Percentiles rank a stretch among this genome's conserved stretches.
Evolutionary conservation across 1,140 invertebrate species (phyloP).

Genomic region (Diprion similis): DNA sequence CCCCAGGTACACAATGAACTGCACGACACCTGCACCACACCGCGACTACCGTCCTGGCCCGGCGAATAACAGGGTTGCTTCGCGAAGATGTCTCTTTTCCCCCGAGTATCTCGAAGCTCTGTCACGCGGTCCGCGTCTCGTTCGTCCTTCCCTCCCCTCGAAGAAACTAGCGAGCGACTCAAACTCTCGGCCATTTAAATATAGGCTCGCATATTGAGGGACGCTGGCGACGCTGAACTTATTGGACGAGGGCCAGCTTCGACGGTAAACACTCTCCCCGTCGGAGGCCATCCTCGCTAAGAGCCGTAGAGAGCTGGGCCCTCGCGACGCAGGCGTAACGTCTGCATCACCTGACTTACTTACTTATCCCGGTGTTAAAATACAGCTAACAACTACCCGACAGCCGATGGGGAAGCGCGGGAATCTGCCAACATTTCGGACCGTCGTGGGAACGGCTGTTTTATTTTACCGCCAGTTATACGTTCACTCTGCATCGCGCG

Average conservation of each 20-base stretch:
- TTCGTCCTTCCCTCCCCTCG: neutral
- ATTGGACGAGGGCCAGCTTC: neutral
- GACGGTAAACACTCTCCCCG: constrained; percentile 4
- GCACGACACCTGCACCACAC: neutral
- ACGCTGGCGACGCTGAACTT: constrained; percentile 4
- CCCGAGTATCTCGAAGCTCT: neutral
- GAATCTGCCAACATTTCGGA: neutral
- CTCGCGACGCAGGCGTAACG: neutral
- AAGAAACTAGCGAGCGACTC: neutral
- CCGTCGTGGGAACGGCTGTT: too few species aligned
- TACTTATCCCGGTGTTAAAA: neutral
- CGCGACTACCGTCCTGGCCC: neutral
- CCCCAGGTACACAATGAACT: neutral
- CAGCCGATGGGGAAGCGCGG: neutral
- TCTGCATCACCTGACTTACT: neutral
- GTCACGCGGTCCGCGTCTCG: neutral
- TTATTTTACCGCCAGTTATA: too few species aligned
- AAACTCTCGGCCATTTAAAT: constrained; percentile 1
- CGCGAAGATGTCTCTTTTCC: neutral
- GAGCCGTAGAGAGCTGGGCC: neutral
- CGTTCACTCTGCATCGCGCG: too few species aligned
- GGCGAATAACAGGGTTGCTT: neutral
- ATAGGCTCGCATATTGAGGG: constrained; percentile 1
- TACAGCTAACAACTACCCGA: neutral
- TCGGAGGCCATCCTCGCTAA: neutral